A percentile compares a stretch with the other conserved stretches of the same genome.
Conservation (phyloP, 2,113 vertebrate genomes). For the Myrmecophaga tridactyla region DNA sequence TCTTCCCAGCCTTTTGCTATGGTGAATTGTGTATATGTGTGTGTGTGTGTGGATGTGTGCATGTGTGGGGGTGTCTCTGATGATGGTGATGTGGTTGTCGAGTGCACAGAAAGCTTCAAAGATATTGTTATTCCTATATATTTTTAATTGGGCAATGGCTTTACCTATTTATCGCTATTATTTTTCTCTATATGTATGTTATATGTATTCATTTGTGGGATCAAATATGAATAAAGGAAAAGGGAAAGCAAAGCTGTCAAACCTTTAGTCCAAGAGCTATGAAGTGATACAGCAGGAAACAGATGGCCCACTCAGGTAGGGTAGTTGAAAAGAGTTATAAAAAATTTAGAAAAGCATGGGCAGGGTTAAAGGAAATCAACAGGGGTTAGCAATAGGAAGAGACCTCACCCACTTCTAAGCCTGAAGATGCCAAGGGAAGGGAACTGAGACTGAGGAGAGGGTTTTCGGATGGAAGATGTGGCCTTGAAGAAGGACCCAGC, state of each 20-base stretch:
- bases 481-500: neutral
- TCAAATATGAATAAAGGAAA: neutral
- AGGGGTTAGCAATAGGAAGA: neutral
- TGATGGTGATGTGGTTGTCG: neutral
- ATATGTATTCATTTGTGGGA: neutral
- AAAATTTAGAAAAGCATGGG: neutral
- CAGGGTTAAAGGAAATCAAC: neutral
- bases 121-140: neutral
- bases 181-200: neutral
- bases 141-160: neutral
- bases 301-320: accelerated
- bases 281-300: neutral
- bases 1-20: neutral
- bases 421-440: neutral
- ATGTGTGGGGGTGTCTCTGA: neutral
- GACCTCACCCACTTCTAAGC: neutral
- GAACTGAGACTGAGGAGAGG: neutral
- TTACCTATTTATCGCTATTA: no score
- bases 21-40: neutral
- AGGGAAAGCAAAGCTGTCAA: neutral
- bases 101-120: neutral
- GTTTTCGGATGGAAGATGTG: neutral
- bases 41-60: accelerated
- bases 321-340: neutral
- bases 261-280: no score